Conservation (phyloP, 2,797 vertebrate species). For the Astyanax mexicanus region DNA sequence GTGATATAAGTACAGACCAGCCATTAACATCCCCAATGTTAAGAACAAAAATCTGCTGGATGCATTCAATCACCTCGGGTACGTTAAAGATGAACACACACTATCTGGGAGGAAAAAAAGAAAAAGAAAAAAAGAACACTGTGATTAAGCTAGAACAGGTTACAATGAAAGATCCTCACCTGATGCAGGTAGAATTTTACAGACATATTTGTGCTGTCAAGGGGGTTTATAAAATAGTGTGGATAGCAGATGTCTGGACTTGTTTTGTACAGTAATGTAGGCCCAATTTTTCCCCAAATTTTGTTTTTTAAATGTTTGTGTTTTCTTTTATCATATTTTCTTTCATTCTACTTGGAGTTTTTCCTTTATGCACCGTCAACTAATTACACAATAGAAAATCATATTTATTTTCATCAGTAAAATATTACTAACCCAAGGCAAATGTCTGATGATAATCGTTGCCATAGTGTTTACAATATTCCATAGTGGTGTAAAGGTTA, state of each 20-base stretch:
- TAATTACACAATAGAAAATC: no score
- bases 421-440: no score
- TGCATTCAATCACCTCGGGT: conserved; percentile 60
- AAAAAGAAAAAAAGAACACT: conserved; percentile 35
- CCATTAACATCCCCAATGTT: conserved; percentile 65
- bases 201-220: conserved; percentile 64
- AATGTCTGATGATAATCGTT: no score
- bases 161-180: conserved; percentile 64
- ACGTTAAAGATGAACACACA: conserved; percentile 65
- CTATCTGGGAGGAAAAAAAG: conserved; percentile 24
- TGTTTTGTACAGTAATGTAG: no score
- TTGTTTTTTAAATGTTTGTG: no score
- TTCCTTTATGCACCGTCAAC: no score
- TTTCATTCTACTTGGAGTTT: no score
- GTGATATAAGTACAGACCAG: conserved; percentile 63
- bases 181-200: conserved; percentile 65
- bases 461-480: no score
- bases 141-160: conserved; percentile 65
- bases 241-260: conserved; percentile 53
- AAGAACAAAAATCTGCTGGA: conserved; percentile 40
- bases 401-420: no score
- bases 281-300: no score
- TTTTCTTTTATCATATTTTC: no score
- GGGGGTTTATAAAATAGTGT: conserved; percentile 62
- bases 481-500: no score